Percentiles rank a stretch among this genome's conserved stretches.
These are phyloP conservation scores for Heteromormyrus szaboi DNA, from an alignment of 2,797 vertebrate species.

Conservation along the genomic window DNA sequence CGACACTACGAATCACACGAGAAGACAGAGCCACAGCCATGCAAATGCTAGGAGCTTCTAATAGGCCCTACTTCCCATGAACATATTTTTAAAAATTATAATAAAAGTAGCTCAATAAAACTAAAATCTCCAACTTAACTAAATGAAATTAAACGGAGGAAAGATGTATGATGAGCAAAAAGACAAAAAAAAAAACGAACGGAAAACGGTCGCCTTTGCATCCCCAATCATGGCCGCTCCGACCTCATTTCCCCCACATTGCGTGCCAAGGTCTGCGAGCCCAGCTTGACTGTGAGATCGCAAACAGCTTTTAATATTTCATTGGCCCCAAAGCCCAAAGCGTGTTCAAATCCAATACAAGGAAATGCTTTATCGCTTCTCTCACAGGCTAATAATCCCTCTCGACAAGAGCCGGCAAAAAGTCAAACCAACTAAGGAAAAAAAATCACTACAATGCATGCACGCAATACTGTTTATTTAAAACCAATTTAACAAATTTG, in stretches of 20 bases:
- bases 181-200: neutral
- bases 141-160: neutral
- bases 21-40: neutral
- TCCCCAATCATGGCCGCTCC: conserved; percentile 37
- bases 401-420: conserved; percentile 47
- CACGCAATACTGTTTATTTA: neutral
- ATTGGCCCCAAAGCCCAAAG: conserved; percentile 62
- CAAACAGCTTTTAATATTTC: conserved; percentile 82
- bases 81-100: neutral
- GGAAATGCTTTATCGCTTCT: conserved; percentile 68
- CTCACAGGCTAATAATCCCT: conserved; percentile 63
- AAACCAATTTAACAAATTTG: neutral
- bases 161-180: neutral
- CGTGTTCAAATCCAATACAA: conserved; percentile 67
- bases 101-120: neutral
- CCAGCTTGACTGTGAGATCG: conserved; percentile 61
- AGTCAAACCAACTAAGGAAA: conserved; percentile 44
- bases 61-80: neutral
- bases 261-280: conserved; percentile 62
- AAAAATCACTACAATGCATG: neutral
- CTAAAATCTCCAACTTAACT: neutral
- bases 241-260: conserved; percentile 46
- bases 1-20: neutral
- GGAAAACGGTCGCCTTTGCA: conserved; percentile 25
- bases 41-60: neutral